phyloP scores from a whole-genome alignment of 2,888 invertebrate species.

The Parnassius smintheus region DNA sequence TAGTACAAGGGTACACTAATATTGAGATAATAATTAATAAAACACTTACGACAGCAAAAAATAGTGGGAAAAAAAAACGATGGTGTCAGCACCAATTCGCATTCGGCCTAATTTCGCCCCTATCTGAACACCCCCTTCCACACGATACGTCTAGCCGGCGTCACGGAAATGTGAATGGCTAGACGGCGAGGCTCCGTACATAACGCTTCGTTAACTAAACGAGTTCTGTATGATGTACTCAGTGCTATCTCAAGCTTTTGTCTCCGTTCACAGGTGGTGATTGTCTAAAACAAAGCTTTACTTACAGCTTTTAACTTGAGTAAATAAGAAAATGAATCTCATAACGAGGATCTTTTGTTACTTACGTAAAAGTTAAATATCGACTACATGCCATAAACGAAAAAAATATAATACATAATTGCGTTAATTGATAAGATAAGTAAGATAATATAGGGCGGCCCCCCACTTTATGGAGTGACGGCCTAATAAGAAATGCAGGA shows the following conservation, averaged over 20 bases:
- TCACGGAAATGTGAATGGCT: constrained; percentile 48
- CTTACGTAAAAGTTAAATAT: too few species aligned
- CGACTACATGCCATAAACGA: too few species aligned
- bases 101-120: constrained; percentile 23
- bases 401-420: too few species aligned
- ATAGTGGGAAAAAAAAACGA: constrained; percentile 7
- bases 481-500: too few species aligned
- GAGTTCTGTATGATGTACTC: constrained; percentile 37
- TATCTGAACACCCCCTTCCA: constrained; percentile 30
- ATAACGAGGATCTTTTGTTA: too few species aligned
- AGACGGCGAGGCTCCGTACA: constrained; percentile 66
- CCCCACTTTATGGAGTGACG: too few species aligned
- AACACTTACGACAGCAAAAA: constrained; percentile 2
- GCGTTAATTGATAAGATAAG: too few species aligned
- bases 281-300: constrained; percentile 28
- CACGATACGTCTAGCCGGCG: constrained; percentile 43
- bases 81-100: constrained; percentile 10
- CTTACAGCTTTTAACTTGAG: constrained; percentile 1
- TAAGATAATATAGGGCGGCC: too few species aligned
- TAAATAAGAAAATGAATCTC: too few species aligned
- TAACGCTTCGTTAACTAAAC: constrained; percentile 54
- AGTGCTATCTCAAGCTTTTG: constrained; percentile 40
- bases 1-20: not conserved
- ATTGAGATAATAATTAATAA: constrained; percentile 1
- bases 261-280: constrained; percentile 33